Percentiles rank a stretch among this genome's conserved stretches.
Conservation (phyloP, 2,113 vertebrate species). For the Synodontis membranacea region DNA sequence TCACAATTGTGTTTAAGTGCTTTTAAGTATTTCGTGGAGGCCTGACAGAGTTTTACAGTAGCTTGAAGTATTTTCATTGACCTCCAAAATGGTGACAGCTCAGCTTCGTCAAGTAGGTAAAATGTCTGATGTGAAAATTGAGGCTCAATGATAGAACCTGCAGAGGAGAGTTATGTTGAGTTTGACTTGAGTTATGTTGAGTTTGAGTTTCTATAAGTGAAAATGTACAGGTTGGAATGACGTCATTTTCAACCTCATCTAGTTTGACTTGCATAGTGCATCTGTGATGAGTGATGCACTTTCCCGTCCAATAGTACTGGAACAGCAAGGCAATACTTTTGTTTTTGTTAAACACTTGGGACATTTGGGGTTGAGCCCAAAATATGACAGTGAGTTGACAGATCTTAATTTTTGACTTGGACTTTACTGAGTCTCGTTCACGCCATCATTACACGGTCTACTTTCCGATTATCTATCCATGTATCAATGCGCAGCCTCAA, state of each 20-base stretch:
- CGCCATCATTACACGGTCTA: too few species aligned
- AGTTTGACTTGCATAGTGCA: not conserved
- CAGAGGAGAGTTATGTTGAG: not conserved
- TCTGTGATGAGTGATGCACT: not conserved
- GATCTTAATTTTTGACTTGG: too few species aligned
- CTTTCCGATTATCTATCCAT: too few species aligned
- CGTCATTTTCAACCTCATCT: not conserved
- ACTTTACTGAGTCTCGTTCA: too few species aligned
- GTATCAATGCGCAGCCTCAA: too few species aligned
- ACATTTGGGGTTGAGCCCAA: too few species aligned
- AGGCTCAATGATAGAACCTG: not conserved
- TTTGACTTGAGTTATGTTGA: not conserved
- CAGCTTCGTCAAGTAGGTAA: slow-evolving; percentile 55
- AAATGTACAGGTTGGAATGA: too few species aligned
- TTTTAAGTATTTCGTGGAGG: slow-evolving; percentile 68
- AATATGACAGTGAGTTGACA: too few species aligned
- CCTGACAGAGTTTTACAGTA: slow-evolving; percentile 59
- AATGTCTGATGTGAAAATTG: slow-evolving; percentile 43
- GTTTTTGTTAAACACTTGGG: too few species aligned
- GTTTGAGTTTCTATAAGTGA: not conserved
- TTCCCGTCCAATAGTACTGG: not conserved
- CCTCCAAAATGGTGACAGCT: slow-evolving; percentile 62
- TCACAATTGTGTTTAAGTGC: slow-evolving; percentile 64
- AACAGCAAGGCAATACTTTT: not conserved
- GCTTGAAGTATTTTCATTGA: slow-evolving; percentile 65